These are phyloP conservation scores for Drosophila jambulina DNA, from an alignment of 1,140 invertebrate genomes.

Conservation along the genomic window DNA sequence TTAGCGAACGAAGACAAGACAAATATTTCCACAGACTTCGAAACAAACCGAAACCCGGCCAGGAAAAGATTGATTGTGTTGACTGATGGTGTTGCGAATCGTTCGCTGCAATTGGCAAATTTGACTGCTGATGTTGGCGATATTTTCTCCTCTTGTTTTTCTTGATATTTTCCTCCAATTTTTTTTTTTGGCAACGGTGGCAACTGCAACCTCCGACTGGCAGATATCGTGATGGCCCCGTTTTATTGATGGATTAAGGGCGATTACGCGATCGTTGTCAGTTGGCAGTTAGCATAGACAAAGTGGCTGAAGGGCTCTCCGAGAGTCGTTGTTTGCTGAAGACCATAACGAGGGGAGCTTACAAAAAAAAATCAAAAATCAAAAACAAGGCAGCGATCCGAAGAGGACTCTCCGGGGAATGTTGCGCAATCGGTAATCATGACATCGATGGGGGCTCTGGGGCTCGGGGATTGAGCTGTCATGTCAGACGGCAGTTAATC, in stretches of 20 bases:
- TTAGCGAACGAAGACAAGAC: constrained; percentile 71
- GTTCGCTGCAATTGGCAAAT: constrained; percentile 71
- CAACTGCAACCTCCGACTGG: constrained; percentile 58
- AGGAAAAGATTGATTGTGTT: constrained; percentile 75
- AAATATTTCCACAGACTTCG: constrained; percentile 74
- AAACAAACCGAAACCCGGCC: constrained; percentile 24
- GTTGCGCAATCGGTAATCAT: constrained; percentile 84
- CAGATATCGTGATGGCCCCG: constrained; percentile 82
- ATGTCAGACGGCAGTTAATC: constrained; percentile 84
- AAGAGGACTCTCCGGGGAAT: constrained; percentile 50
- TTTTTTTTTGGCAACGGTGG: constrained; percentile 57
- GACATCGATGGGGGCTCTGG: constrained; percentile 43
- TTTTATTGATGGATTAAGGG: constrained; percentile 85
- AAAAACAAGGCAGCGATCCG: constrained; percentile 18
- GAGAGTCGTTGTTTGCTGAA: constrained; percentile 61
- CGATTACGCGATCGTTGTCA: constrained; percentile 84
- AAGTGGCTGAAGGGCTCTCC: constrained; percentile 65
- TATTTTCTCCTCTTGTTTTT: constrained; percentile 34
- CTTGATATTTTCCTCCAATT: neutral
- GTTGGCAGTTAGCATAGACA: constrained; percentile 37
- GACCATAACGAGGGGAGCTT: constrained; percentile 42
- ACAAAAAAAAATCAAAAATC: neutral
- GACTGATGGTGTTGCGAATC: constrained; percentile 71
- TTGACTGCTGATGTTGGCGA: constrained; percentile 63
- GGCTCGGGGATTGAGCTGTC: constrained; percentile 78